These are phyloP conservation scores for Leucania comma DNA, from an alignment of 2,888 invertebrate genomes.

Conservation along the genomic window DNA sequence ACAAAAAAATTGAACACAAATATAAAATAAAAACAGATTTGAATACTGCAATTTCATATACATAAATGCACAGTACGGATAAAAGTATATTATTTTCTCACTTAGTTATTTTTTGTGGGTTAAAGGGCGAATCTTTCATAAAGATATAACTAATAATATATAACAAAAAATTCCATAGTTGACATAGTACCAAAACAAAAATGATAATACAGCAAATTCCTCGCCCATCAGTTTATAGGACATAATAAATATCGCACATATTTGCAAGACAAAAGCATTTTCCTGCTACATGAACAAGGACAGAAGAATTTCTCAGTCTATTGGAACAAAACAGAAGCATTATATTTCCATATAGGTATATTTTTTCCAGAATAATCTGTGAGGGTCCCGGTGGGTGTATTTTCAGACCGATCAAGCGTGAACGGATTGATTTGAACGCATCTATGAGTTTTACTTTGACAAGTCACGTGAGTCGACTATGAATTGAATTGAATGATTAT, in stretches of 20 bases:
- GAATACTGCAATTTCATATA: too few species aligned
- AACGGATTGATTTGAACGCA: conserved; percentile 55
- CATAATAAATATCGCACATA: conserved; percentile 46
- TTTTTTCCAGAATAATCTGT: conserved; percentile 46
- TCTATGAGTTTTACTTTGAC: conserved; percentile 53
- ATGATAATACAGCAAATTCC: conserved; percentile 43
- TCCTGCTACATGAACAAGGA: conserved; percentile 50
- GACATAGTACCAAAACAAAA: conserved; percentile 26
- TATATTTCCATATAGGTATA: conserved; percentile 30
- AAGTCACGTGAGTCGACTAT: conserved; percentile 18
- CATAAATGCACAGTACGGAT: too few species aligned
- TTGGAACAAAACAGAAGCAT: conserved; percentile 25
- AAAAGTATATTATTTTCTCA: neutral
- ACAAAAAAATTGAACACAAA: too few species aligned
- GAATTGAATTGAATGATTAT: conserved; percentile 44
- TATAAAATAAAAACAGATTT: too few species aligned
- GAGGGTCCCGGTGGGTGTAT: conserved; percentile 30
- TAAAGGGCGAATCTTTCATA: neutral
- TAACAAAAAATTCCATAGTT: conserved; percentile 26
- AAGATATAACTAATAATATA: conserved; percentile 9
- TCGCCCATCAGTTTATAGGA: conserved; percentile 36
- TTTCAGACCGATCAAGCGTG: conserved; percentile 46
- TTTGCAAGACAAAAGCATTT: conserved; percentile 54
- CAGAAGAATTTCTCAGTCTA: conserved; percentile 51
- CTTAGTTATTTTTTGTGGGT: neutral